phyloP scores from a whole-genome alignment of 1,140 invertebrate genomes.

The Medauroidea extradentata region DNA sequence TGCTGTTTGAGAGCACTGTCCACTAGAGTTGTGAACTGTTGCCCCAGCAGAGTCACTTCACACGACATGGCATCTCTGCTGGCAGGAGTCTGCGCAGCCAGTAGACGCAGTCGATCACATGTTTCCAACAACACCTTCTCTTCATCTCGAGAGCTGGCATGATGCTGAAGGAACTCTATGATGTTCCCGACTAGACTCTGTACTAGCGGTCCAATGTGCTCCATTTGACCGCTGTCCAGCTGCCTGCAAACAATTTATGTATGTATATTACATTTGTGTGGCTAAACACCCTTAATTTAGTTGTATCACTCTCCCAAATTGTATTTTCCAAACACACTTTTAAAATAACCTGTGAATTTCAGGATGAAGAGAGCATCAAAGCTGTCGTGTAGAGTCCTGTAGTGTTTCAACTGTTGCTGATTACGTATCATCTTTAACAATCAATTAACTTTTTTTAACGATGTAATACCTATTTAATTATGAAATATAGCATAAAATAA shows the following conservation, averaged over 20 bases:
- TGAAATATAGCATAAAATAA: too few species aligned
- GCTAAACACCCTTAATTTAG: too few species aligned
- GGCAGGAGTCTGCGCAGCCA: background rate
- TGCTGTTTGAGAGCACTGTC: constrained; percentile 40
- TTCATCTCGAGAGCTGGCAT: background rate
- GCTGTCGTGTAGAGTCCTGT: too few species aligned
- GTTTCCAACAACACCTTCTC: constrained; percentile 9
- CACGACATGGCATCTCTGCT: constrained; percentile 20
- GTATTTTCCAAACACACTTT: too few species aligned
- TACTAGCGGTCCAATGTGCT: constrained; percentile 31
- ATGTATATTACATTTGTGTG: background rate
- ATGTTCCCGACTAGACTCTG: constrained; percentile 33
- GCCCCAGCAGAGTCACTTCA: constrained; percentile 38
- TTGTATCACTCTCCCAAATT: too few species aligned
- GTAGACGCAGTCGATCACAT: constrained; percentile 18
- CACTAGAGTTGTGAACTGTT: constrained; percentile 43
- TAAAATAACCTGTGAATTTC: too few species aligned
- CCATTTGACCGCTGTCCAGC: constrained; percentile 28
- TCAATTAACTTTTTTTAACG: too few species aligned
- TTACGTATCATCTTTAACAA: too few species aligned
- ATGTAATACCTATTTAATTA: too few species aligned
- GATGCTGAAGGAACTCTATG: constrained; percentile 30
- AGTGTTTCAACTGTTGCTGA: too few species aligned
- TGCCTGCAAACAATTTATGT: constrained; percentile 24
- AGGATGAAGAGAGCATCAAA: too few species aligned